Conservation (phyloP, 2,888 invertebrate genomes). For the Papilio elwesi region DNA sequence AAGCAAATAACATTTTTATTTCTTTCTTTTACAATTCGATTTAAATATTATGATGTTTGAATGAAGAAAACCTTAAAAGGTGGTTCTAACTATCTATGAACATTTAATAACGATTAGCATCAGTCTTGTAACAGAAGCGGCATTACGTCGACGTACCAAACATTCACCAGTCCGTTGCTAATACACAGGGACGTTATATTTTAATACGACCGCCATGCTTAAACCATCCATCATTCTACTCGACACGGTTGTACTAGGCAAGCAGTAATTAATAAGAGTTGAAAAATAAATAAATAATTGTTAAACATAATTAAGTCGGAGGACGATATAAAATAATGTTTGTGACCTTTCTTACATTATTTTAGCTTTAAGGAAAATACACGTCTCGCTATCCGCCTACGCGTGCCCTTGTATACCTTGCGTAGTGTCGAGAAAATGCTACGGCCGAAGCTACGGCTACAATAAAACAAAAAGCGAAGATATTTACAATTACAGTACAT, state of each 20-base stretch:
- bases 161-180: not conserved
- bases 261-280: not conserved
- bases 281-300: not conserved
- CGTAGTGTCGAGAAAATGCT: constrained; percentile 12
- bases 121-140: not conserved
- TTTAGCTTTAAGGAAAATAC: constrained; percentile 11
- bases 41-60: not conserved
- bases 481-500: too few relatives aligned
- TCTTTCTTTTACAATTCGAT: not conserved
- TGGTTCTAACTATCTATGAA: not conserved
- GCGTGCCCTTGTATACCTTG: constrained; percentile 7
- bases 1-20: not conserved
- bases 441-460: not conserved
- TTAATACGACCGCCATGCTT: not conserved
- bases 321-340: not conserved
- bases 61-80: not conserved
- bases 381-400: constrained; percentile 27
- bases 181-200: not conserved
- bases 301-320: not conserved
- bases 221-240: constrained; percentile 5
- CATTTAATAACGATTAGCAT: constrained; percentile 6
- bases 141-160: not conserved
- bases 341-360: constrained; percentile 21
- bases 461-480: not conserved
- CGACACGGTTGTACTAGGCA: constrained; percentile 1